Percentiles rank a stretch among this genome's conserved stretches.
phyloP scores from a whole-genome alignment of 1,140 invertebrate genomes.

The Heliothis subflexa region DNA sequence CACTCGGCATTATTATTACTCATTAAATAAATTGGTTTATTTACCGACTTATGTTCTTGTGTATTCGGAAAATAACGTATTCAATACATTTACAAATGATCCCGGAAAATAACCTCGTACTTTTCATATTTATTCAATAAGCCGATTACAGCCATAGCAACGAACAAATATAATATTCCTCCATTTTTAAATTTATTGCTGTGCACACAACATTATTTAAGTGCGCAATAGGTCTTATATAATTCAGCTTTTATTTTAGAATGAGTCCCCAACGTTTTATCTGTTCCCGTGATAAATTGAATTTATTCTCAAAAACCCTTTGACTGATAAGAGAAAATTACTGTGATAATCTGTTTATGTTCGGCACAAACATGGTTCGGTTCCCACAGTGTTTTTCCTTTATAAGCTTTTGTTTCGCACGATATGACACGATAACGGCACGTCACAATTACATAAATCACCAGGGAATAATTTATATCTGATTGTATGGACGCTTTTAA shows the following conservation, averaged over 20 bases:
- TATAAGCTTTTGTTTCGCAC: background rate
- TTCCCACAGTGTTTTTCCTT: background rate
- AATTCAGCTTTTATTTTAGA: background rate
- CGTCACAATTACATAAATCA: background rate
- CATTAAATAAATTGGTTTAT: background rate
- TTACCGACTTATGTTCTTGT: background rate
- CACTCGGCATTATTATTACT: background rate
- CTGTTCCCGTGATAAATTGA: constrained; percentile 5
- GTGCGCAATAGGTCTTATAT: background rate
- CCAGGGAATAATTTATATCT: constrained; percentile 8
- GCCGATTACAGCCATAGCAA: too few species aligned
- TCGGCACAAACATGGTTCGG: background rate
- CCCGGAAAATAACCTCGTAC: too few species aligned
- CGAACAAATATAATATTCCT: too few species aligned
- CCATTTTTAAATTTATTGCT: too few species aligned
- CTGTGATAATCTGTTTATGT: constrained; percentile 12
- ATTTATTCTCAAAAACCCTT: constrained; percentile 26
- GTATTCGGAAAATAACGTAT: too few species aligned
- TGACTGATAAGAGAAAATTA: constrained; percentile 13
- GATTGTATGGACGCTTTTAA: constrained; percentile 5
- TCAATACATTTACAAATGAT: too few species aligned
- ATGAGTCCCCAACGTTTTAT: background rate
- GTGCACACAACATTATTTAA: background rate
- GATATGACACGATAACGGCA: constrained; percentile 9
- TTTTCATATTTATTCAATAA: too few species aligned